Conservation (phyloP, 2,797 vertebrate genomes). For the Erithacus rubecula region DNA sequence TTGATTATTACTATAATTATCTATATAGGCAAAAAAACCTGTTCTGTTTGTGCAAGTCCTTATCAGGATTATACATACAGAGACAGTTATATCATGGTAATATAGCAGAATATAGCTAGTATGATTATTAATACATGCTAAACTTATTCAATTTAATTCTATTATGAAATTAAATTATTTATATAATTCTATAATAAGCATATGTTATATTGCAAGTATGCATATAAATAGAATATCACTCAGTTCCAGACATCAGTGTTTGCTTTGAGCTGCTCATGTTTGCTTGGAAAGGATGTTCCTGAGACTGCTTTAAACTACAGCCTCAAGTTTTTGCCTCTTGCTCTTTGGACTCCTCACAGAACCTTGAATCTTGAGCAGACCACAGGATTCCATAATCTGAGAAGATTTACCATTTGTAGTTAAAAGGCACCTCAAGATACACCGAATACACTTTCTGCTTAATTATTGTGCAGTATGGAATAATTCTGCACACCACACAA, state of each 20-base stretch:
- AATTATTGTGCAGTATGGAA: background rate
- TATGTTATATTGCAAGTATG: background rate
- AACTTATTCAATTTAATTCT: background rate
- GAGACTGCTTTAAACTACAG: background rate
- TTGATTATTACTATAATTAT: background rate
- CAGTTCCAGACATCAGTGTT: background rate
- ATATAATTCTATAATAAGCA: background rate
- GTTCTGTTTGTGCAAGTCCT: background rate
- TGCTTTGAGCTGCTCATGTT: background rate
- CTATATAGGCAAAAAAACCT: background rate
- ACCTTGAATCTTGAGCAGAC: background rate
- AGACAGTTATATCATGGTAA: background rate
- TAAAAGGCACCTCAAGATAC: background rate
- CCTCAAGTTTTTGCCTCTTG: background rate
- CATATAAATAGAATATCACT: background rate
- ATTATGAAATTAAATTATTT: background rate
- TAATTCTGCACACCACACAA: background rate
- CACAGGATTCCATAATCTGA: background rate
- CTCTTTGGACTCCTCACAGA: background rate
- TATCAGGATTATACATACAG: background rate
- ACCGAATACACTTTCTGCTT: background rate
- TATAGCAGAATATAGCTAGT: background rate
- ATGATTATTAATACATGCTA: background rate
- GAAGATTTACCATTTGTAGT: background rate
- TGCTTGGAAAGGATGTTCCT: background rate